A percentile compares a stretch with the other conserved stretches of the same genome.
Conservation (phyloP, 2,888 invertebrate genomes). For the Nephrotoma appendiculata region DNA sequence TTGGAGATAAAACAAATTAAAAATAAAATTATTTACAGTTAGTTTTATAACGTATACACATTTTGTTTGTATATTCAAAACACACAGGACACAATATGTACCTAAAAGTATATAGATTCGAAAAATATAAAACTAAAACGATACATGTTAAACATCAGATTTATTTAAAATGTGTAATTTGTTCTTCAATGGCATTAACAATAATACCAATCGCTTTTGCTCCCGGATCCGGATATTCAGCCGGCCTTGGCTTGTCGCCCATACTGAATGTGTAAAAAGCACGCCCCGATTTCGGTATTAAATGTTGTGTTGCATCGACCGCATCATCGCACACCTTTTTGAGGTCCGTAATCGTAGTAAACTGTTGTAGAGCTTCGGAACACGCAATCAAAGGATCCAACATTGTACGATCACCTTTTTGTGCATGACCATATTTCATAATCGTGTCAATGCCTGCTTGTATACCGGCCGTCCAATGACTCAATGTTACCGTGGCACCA, state of each 20-base stretch:
- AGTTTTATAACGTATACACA: too few species aligned
- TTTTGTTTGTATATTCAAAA: too few species aligned
- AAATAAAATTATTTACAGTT: too few species aligned
- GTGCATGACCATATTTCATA: conserved; percentile 54
- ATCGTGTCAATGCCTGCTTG: conserved; percentile 42
- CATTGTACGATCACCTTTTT: conserved; percentile 62
- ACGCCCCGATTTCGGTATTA: conserved; percentile 25
- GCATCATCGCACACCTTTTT: conserved; percentile 9
- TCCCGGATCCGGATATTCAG: background rate
- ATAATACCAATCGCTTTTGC: background rate
- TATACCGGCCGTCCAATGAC: conserved; percentile 39
- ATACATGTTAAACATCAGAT: too few species aligned
- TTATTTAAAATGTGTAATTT: background rate
- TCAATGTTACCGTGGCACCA: conserved; percentile 3
- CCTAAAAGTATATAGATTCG: too few species aligned
- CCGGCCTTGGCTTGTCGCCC: background rate
- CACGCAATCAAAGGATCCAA: conserved; percentile 29
- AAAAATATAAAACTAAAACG: too few species aligned
- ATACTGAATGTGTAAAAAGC: conserved; percentile 25
- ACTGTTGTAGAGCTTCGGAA: conserved; percentile 11
- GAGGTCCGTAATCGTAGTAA: conserved; percentile 7
- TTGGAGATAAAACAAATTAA: too few species aligned
- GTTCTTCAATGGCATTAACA: background rate
- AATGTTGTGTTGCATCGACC: conserved; percentile 16
- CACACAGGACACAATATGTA: too few species aligned